Evolutionary conservation across 2,113 vertebrate species (phyloP).

Genomic region (Paralichthys olivaceus): DNA sequence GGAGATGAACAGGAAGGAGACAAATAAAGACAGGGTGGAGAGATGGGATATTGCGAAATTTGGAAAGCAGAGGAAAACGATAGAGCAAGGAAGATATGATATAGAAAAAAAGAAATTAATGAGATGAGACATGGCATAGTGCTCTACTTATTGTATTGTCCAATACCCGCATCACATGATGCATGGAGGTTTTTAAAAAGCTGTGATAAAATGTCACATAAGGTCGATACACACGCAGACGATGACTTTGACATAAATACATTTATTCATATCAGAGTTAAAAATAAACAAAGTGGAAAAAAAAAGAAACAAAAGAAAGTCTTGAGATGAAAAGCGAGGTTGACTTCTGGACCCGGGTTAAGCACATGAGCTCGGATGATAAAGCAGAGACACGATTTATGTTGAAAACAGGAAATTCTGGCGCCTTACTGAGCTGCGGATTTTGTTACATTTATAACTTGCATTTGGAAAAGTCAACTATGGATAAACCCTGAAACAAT

Average conservation of each 20-base stretch:
- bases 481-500: constrained; percentile 41
- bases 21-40: constrained; percentile 1
- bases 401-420: constrained; percentile 79
- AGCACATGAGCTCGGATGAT: constrained; percentile 37
- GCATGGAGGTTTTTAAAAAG: too few species aligned
- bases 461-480: constrained; percentile 56
- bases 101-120: neutral
- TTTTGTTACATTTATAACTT: constrained; percentile 56
- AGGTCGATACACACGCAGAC: too few species aligned
- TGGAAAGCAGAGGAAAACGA: neutral
- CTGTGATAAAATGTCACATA: too few species aligned
- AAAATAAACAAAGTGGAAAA: too few species aligned
- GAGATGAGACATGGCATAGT: neutral
- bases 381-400: constrained; percentile 63
- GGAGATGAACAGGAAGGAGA: neutral
- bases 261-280: too few species aligned
- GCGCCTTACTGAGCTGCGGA: constrained; percentile 65
- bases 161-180: neutral
- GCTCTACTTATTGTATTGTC: neutral
- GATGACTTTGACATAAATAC: neutral
- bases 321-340: neutral
- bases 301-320: neutral
- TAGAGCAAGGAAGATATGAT: neutral
- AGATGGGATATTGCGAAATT: neutral
- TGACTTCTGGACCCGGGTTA: constrained; percentile 57